Conservation (phyloP, 2,888 invertebrate species). For the Parnassius smintheus region DNA sequence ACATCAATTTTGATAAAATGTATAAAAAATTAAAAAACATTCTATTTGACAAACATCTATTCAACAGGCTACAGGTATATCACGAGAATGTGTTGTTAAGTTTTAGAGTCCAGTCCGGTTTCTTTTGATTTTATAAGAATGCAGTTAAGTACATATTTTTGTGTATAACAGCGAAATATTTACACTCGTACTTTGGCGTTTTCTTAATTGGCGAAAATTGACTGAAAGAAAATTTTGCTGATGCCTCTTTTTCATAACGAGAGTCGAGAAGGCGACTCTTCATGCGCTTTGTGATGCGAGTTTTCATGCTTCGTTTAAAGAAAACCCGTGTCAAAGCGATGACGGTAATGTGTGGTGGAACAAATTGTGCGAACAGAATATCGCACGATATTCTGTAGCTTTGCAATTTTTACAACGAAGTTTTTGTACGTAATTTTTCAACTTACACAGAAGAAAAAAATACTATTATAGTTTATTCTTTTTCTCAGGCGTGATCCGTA, state of each 20-base stretch:
- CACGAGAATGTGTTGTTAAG: too few species aligned
- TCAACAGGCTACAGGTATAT: too few species aligned
- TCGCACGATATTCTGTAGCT: constrained; percentile 14
- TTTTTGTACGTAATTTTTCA: neutral
- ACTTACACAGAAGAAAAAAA: neutral
- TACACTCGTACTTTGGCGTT: too few species aligned
- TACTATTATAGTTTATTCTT: too few species aligned
- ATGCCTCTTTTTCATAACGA: constrained; percentile 7
- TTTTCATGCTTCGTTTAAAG: constrained; percentile 21
- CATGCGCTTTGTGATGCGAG: constrained; percentile 7
- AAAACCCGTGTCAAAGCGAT: constrained; percentile 20
- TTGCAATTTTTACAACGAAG: neutral
- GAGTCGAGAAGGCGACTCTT: constrained; percentile 5
- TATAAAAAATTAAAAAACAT: too few species aligned
- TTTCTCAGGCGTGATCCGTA: too few species aligned
- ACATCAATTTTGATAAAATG: too few species aligned
- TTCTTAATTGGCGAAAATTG: neutral
- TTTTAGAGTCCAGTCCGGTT: too few species aligned
- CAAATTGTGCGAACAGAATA: constrained; percentile 23
- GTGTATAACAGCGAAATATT: too few species aligned
- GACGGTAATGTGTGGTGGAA: constrained; percentile 10
- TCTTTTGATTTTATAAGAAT: too few species aligned
- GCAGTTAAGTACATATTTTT: too few species aligned
- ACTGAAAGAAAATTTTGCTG: constrained; percentile 8
- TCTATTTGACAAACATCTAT: too few species aligned